Conservation (phyloP, 2,888 invertebrate species). For the Drosophila longiperda region DNA sequence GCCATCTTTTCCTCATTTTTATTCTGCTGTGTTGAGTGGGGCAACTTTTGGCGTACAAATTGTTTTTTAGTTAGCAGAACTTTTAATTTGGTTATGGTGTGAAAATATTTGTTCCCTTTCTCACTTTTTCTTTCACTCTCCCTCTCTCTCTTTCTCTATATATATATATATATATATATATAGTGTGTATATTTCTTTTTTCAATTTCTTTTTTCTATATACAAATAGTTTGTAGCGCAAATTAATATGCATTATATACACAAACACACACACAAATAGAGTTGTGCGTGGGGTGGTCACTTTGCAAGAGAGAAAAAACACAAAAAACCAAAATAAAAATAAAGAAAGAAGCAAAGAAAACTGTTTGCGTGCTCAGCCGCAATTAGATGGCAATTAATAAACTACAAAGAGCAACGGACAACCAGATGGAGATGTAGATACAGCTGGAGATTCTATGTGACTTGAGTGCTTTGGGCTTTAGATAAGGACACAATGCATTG, state of each 20-base stretch:
- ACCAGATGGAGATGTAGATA: background rate
- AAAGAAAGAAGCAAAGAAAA: slow-evolving; percentile 15
- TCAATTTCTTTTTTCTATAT: slow-evolving; percentile 39
- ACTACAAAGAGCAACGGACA: slow-evolving; percentile 18
- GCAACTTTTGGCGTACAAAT: slow-evolving; percentile 76
- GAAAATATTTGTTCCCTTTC: slow-evolving; percentile 67
- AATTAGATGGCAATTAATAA: slow-evolving; percentile 75
- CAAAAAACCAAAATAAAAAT: background rate
- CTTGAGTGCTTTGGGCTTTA: slow-evolving; percentile 12
- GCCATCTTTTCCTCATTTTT: background rate
- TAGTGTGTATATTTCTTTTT: background rate
- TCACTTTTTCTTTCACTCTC: slow-evolving; percentile 1
- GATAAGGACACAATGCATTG: slow-evolving; percentile 26
- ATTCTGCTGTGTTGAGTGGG: slow-evolving; percentile 31
- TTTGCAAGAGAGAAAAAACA: slow-evolving; percentile 43
- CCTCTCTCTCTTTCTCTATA: background rate
- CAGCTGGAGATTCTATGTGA: background rate
- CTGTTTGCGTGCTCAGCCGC: slow-evolving; percentile 60
- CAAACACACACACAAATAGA: slow-evolving; percentile 9
- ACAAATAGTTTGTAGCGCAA: slow-evolving; percentile 66
- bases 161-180: too few species aligned
- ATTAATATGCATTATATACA: slow-evolving; percentile 70
- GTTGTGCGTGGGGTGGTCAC: slow-evolving; percentile 36
- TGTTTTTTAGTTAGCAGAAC: slow-evolving; percentile 77
- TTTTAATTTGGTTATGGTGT: slow-evolving; percentile 78